Percentiles rank a stretch among this genome's conserved stretches.
Conservation (phyloP, 2,797 vertebrate species). For the Enteromius trimaculatus region DNA sequence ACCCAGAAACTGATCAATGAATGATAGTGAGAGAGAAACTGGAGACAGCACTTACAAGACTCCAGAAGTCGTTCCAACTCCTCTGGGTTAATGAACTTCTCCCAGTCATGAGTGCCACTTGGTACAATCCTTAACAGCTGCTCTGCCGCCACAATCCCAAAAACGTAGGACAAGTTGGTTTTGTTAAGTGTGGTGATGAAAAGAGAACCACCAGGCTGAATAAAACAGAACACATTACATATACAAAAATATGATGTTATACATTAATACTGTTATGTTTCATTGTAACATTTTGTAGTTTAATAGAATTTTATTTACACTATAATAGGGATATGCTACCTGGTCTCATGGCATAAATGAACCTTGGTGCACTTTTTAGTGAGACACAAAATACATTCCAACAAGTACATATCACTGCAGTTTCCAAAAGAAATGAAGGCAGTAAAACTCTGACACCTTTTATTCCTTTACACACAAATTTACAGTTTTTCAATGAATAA, state of each 20-base stretch:
- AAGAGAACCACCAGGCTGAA: conserved; percentile 89
- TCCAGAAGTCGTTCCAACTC: conserved; percentile 88
- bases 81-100: conserved; percentile 92
- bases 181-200: conserved; percentile 96
- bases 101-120: conserved; percentile 93
- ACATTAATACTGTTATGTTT: neutral
- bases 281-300: neutral
- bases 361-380: no score
- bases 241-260: neutral
- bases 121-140: conserved; percentile 87
- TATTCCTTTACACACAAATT: no score
- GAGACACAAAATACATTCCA: no score
- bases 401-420: no score
- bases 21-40: neutral
- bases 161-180: conserved; percentile 88
- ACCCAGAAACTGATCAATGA: neutral
- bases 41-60: conserved; percentile 81
- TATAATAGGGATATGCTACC: neutral
- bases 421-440: no score
- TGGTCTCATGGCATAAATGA: no score
- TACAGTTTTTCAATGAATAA: no score
- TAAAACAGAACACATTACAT: neutral
- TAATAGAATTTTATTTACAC: neutral
- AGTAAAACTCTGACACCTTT: no score
- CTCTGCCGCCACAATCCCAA: conserved; percentile 90